phyloP scores from a whole-genome alignment of 2,113 vertebrate genomes.

The Micronycteris hirsuta region DNA sequence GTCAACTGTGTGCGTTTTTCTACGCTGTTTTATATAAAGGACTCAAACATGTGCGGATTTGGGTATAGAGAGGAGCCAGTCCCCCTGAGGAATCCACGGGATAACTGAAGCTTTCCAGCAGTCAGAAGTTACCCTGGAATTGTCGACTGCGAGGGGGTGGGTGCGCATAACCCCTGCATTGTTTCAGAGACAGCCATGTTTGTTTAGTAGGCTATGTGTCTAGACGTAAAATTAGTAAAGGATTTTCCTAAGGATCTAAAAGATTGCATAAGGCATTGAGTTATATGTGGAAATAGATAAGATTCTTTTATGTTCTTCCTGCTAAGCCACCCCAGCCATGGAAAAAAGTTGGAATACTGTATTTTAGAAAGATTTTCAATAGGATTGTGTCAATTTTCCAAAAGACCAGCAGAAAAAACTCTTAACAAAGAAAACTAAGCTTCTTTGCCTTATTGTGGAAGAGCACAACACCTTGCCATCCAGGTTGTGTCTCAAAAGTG shows the following conservation, averaged over 20 bases:
- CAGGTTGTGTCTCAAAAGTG: not conserved
- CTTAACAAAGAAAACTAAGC: not conserved
- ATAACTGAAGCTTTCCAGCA: not conserved
- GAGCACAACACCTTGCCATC: not conserved
- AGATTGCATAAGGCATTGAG: not conserved
- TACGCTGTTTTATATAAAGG: not conserved
- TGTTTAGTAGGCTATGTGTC: not conserved
- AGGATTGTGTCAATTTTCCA: not conserved
- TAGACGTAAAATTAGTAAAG: not conserved
- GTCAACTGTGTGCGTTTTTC: not conserved
- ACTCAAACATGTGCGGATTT: not conserved
- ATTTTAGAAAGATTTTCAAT: not conserved
- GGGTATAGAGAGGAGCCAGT: not conserved
- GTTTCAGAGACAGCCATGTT: not conserved
- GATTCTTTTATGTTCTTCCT: not conserved
- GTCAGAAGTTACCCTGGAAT: not conserved
- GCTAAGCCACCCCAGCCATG: not conserved
- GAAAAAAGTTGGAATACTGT: not conserved
- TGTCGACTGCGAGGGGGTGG: too few species aligned
- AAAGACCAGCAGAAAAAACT: not conserved
- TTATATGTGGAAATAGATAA: not conserved
- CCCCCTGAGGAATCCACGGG: not conserved
- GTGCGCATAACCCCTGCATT: not conserved
- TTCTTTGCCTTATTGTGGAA: not conserved
- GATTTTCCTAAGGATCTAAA: not conserved